Conservation (phyloP, 2,888 invertebrate species). For the Nomada ruficornis region DNA sequence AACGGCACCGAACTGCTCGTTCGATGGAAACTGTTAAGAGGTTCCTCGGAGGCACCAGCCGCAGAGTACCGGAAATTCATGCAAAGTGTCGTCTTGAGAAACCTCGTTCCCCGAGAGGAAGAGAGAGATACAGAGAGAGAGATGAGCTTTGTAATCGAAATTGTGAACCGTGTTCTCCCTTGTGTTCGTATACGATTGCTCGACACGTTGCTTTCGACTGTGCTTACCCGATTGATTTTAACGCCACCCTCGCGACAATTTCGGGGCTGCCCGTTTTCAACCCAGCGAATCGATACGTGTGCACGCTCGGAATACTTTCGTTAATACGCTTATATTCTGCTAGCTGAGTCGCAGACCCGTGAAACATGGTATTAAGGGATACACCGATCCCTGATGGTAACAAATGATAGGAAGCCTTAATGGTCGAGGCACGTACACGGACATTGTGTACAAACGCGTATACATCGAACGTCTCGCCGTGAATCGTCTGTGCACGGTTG, state of each 20-base stretch:
- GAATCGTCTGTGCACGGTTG: constrained; percentile 69
- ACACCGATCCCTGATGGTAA: constrained; percentile 77
- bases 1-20: constrained; percentile 35
- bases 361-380: constrained; percentile 81
- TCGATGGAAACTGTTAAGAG: constrained; percentile 49
- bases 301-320: constrained; percentile 71
- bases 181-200: not conserved
- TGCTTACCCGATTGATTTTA: constrained; percentile 34
- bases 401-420: constrained; percentile 82
- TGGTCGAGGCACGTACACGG: constrained; percentile 72
- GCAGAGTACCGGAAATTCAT: constrained; percentile 62
- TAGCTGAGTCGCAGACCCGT: constrained; percentile 77
- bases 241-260: constrained; percentile 17
- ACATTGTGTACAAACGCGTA: constrained; percentile 40
- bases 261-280: constrained; percentile 32
- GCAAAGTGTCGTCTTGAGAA: constrained; percentile 68
- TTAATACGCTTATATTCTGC: constrained; percentile 80
- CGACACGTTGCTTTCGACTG: constrained; percentile 8
- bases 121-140: too few species aligned
- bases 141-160: constrained; percentile 56
- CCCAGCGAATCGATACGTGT: constrained; percentile 59
- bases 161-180: constrained; percentile 19
- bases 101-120: not conserved
- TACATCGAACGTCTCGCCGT: constrained; percentile 63
- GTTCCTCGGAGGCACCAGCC: constrained; percentile 35